Percentiles rank a stretch among this genome's conserved stretches.
Evolutionary conservation across 1,140 invertebrate genomes (phyloP).

Genomic region (Saxidomus purpurata): DNA sequence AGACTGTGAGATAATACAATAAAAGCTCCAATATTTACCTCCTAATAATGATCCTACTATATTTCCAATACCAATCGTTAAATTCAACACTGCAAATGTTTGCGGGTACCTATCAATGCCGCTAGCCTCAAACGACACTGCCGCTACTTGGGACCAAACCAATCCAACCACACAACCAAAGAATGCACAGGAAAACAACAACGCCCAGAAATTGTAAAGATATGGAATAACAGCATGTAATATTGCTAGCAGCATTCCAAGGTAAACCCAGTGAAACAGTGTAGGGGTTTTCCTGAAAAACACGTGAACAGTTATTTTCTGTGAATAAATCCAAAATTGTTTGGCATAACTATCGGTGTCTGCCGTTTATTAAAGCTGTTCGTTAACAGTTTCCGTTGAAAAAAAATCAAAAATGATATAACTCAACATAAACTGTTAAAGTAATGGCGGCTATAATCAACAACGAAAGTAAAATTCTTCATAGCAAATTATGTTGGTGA

Average conservation of each 20-base stretch:
- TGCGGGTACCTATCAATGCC: neutral
- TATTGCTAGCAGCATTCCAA: neutral
- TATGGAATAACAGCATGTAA: neutral
- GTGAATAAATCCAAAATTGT: no score
- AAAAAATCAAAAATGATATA: no score
- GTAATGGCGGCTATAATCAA: no score
- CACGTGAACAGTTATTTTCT: no score
- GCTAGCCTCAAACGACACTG: neutral
- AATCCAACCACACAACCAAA: neutral
- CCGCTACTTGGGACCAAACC: neutral
- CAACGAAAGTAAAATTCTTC: no score
- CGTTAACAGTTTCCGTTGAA: no score
- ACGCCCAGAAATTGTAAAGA: neutral
- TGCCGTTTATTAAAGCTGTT: no score
- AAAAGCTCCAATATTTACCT: no score
- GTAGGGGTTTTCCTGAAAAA: neutral
- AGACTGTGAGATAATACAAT: no score
- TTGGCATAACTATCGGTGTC: no score
- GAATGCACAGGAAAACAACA: neutral
- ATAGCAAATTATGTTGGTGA: no score
- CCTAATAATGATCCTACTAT: neutral
- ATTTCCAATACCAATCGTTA: neutral
- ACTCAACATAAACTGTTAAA: no score
- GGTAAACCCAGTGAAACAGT: constrained; percentile 13
- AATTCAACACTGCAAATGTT: neutral